Evolutionary conservation across 2,797 vertebrate genomes (phyloP), one percentile per base, ranked within the genome.

Genomic region (Neosilurus mollespiculum): DNA sequence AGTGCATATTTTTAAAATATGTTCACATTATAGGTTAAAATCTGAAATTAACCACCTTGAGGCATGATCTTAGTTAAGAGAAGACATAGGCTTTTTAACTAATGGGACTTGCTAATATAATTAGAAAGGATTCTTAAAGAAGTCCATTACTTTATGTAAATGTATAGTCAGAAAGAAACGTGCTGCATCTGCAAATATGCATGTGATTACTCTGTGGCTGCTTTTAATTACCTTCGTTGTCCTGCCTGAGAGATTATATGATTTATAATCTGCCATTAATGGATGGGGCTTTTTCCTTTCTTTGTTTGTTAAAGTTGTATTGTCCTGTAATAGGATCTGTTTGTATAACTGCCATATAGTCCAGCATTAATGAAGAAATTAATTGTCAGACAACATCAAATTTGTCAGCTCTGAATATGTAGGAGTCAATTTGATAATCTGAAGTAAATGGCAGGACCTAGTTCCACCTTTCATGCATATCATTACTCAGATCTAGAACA

Each of bases 61-160:
- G 90, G 88, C 92, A 89, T 89, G 80, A 83, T 86, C 82, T 86
- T 81, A 67, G 87, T 90, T 90, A 90, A 90, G 72, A 88, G 89
- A 89, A 89, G 88, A 83, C 88, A 91, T 92, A 88, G 90, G 89
- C 91, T 91, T 90, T 91, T 92, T 91, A 92, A 92, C 90, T 93
- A 93, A 85, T 87, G 86, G 78, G 83, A 87, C 84, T 69, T 37
- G 62, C 64, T 87, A 81, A 87, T 86, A 84, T 86, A 83, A 93
- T 93, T 93, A 91, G 80, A 85, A 91, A 91, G 91, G 87, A 89
- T 92, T 91, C 89, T 88, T 84, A 91, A 73, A 91, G 64, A 93
- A 93, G 90, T 93, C 93, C 92, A 94, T 95, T 93, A 94, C 85
- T 91, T 91, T 94, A 94, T 93, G 94, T 92, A 91, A 94, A 94